These are phyloP conservation scores for Zenarchopterus dispar DNA, from an alignment of 2,797 vertebrate genomes.

Conservation along the genomic window DNA sequence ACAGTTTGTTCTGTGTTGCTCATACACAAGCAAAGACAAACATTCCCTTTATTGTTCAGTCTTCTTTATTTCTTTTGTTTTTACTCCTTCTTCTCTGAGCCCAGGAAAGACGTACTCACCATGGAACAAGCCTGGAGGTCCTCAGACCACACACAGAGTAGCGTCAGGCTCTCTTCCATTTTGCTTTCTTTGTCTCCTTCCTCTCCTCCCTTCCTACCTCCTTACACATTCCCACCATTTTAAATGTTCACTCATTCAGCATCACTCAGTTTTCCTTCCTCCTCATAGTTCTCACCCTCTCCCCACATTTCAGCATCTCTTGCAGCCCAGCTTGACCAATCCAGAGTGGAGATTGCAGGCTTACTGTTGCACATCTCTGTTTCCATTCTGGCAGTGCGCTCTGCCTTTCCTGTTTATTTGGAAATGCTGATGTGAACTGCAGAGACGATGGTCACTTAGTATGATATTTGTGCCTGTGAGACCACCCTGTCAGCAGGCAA, in stretches of 20 bases:
- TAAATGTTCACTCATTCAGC: constrained; percentile 15
- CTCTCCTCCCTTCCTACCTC: constrained; percentile 20
- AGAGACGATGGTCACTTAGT: constrained; percentile 66
- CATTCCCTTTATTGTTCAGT: constrained; percentile 76
- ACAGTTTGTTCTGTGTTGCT: constrained; percentile 56
- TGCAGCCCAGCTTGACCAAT: constrained; percentile 9
- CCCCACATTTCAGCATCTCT: constrained; percentile 33
- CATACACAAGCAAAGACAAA: constrained; percentile 77
- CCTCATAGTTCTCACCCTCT: constrained; percentile 8
- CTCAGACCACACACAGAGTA: constrained; percentile 83
- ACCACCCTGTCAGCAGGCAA: constrained; percentile 74
- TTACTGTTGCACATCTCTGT: constrained; percentile 33
- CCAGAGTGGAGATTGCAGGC: constrained; percentile 21
- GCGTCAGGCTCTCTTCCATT: constrained; percentile 37
- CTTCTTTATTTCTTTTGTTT: constrained; percentile 57
- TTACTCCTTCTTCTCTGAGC: constrained; percentile 53
- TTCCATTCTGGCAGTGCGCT: constrained; percentile 14
- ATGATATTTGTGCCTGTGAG: constrained; percentile 76
- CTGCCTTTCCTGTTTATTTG: constrained; percentile 70
- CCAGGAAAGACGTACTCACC: constrained; percentile 75
- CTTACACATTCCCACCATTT: constrained; percentile 21
- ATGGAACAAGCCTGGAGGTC: constrained; percentile 82
- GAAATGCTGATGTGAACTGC: constrained; percentile 76
- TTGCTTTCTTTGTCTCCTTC: constrained; percentile 29
- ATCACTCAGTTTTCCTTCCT: constrained; percentile 8